Base-by-base conservation (phyloP, 2,888 invertebrate genomes). In the Acrobeloides nanus region DNA sequence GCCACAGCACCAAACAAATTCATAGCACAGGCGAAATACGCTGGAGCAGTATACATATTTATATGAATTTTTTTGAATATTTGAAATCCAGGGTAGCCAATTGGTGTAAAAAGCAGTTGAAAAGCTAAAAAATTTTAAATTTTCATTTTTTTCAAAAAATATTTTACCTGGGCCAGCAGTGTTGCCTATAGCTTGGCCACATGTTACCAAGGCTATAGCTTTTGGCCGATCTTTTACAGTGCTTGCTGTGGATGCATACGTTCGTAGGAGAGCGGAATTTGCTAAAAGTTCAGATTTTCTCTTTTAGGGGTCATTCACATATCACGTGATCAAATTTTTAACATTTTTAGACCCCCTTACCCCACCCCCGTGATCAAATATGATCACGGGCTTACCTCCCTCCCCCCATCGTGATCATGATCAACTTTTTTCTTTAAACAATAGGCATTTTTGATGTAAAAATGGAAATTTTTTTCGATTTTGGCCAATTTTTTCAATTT, bases 21-120 rank as follows among this genome's bases (percentile, higher is more conserved):
- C 55, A 62, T 59, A 8, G 44, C 8, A 37, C 57, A 59, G 8
- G 56, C 54, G n/a, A 59, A 45, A 37, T 49, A 50, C n/a, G 59
- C 62, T 4, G 59, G 59, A 3, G 51, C 61, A 3, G 62, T 62
- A 41, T 62, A 59, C 34, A 64, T 24, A 33, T 62, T 60, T 24
- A 58, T 27, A 23, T 39, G 31, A 15, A 62, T 33, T 7, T 25
- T 17, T 15, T 31, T 21, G 6, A 53, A 24, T 3, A 57, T 8
- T 2, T 41, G 17, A 10, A 31, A 24, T 18, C 59, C 59, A 8
- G 60, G 60, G 25, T 57, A 48, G 18, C 31, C 17, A 1, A 59
- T 34, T 29, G 46, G 26, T 10, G 46, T 48, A 33, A 51, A 51
- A 18, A 53, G 27, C 4, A 51, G 25, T 18, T 51, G 51, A 21